phyloP scores from a whole-genome alignment of 1,140 invertebrate species.

The Homarus americanus region DNA sequence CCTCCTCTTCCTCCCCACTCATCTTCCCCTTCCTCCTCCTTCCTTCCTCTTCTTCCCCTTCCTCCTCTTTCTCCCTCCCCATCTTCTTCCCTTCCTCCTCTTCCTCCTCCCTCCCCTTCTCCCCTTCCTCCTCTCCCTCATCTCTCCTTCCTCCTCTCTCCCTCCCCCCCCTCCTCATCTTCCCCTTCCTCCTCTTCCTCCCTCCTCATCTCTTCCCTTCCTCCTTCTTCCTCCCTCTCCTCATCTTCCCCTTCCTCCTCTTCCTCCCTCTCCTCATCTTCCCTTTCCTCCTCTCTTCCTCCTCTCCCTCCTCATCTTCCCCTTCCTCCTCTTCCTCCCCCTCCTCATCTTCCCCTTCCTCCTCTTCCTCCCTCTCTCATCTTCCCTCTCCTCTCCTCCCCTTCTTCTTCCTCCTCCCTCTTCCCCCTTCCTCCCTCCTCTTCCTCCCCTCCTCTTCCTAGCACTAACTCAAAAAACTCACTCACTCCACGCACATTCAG shows the following conservation, averaged over 20 bases:
- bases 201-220: background rate
- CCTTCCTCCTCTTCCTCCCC: background rate
- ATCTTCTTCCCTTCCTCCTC: background rate
- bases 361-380: background rate
- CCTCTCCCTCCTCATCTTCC: background rate
- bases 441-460: background rate
- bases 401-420: background rate
- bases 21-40: background rate
- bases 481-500: too few species aligned
- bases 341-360: background rate
- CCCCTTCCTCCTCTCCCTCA: background rate
- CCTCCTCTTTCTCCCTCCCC: background rate
- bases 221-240: background rate
- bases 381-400: background rate
- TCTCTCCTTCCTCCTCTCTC: conserved; percentile 1
- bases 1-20: background rate
- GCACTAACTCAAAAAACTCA: background rate
- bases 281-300: background rate
- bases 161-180: background rate
- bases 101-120: background rate
- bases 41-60: background rate
- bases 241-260: background rate
- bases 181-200: background rate
- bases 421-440: background rate
- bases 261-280: background rate